Percentiles rank a stretch among this genome's conserved stretches.
Conservation (phyloP, 2,888 invertebrate genomes). For the Drosophila glabriapex region DNA sequence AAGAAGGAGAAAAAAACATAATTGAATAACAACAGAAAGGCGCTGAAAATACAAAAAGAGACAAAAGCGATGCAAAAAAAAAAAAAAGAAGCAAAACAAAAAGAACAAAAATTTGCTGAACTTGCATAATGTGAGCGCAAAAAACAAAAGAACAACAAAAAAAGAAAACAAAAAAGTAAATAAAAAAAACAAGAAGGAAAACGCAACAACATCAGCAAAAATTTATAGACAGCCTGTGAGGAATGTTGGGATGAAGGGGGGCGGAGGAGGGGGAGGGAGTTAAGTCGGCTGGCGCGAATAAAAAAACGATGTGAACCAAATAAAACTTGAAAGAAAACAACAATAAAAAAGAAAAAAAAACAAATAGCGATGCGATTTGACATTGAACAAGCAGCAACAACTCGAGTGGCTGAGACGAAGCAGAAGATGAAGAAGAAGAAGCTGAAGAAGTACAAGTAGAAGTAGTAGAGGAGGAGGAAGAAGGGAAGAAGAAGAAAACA, state of each 20-base stretch:
- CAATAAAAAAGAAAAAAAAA: constrained; percentile 13
- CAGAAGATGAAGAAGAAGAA: neutral
- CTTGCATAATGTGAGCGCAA: constrained; percentile 66
- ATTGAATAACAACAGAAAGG: constrained; percentile 70
- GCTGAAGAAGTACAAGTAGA: neutral
- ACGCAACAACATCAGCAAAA: constrained; percentile 40
- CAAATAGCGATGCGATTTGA: constrained; percentile 25
- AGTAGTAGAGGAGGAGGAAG: neutral
- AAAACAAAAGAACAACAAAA: constrained; percentile 15
- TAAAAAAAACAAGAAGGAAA: constrained; percentile 21
- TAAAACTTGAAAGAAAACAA: constrained; percentile 37
- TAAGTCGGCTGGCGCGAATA: constrained; percentile 31
- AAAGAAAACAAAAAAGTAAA: constrained; percentile 16
- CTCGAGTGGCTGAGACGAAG: constrained; percentile 15
- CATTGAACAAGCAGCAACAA: constrained; percentile 40
- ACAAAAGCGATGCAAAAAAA: constrained; percentile 24
- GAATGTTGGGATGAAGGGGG: neutral
- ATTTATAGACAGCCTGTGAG: constrained; percentile 28
- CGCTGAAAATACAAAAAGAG: constrained; percentile 48
- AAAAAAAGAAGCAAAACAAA: constrained; percentile 23
- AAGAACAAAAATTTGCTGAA: constrained; percentile 55
- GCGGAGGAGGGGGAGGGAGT: neutral
- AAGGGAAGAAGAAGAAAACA: neutral
- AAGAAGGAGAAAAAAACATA: constrained; percentile 41
- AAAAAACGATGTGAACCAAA: constrained; percentile 51